These are phyloP conservation scores for Ganaspis brasiliensis DNA, from an alignment of 2,888 invertebrate genomes.

Conservation along the genomic window DNA sequence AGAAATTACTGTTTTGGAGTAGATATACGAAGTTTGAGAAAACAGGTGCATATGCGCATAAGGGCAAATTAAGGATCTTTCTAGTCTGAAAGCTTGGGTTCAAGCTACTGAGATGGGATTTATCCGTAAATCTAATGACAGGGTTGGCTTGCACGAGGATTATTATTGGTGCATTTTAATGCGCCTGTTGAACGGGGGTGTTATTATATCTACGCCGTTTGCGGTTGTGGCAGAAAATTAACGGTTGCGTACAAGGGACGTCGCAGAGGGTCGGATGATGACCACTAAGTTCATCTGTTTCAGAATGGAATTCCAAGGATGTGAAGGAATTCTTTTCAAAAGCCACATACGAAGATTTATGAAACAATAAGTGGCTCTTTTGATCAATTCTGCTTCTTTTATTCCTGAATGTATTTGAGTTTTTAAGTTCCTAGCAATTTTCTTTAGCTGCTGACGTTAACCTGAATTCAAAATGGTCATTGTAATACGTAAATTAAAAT, in stretches of 20 bases:
- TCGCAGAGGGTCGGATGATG: constrained; percentile 1
- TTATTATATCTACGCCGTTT: constrained; percentile 77
- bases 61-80: constrained; percentile 8
- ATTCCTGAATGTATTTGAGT: too few relatives aligned
- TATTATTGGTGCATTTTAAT: constrained; percentile 54
- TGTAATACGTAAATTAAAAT: too few relatives aligned
- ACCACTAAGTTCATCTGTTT: constrained; percentile 7
- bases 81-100: neutral
- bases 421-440: too few relatives aligned
- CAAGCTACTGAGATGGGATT: constrained; percentile 20
- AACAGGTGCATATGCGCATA: neutral
- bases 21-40: neutral
- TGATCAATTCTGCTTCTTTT: too few relatives aligned
- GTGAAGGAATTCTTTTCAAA: neutral
- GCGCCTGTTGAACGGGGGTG: constrained; percentile 67
- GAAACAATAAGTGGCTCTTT: neutral
- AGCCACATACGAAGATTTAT: neutral
- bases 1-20: neutral
- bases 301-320: constrained; percentile 11
- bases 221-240: constrained; percentile 75
- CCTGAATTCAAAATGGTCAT: too few relatives aligned
- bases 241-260: constrained; percentile 58
- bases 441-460: too few relatives aligned
- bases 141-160: constrained; percentile 5
- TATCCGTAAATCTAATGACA: constrained; percentile 9